Conservation (phyloP, 2,888 invertebrate genomes). For the Conops quadrifasciatus region DNA sequence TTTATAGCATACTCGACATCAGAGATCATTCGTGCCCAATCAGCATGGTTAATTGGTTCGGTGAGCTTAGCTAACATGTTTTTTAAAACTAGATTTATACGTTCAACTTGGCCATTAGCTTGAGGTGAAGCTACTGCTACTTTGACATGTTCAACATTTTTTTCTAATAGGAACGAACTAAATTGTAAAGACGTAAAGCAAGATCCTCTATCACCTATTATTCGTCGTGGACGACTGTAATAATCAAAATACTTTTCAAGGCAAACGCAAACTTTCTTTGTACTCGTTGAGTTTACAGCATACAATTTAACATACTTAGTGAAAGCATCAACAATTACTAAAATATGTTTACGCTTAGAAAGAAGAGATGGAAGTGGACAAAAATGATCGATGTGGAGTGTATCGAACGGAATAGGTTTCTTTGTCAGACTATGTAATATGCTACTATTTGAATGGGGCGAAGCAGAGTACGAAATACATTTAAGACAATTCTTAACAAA, state of each 20-base stretch:
- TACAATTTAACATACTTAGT: neutral
- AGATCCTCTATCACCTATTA: neutral
- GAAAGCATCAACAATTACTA: neutral
- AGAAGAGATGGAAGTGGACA: neutral
- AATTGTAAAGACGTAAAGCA: too few species aligned
- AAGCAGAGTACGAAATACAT: constrained; percentile 12
- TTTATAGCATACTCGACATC: neutral
- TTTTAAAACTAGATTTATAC: neutral
- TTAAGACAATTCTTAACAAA: constrained; percentile 26
- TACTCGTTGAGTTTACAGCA: neutral
- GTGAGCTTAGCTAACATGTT: too few species aligned
- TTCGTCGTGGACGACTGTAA: neutral
- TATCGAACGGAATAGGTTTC: constrained; percentile 13
- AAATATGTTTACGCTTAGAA: constrained; percentile 7
- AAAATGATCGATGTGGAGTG: constrained; percentile 10
- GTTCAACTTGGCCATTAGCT: neutral
- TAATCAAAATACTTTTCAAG: neutral
- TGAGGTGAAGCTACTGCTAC: neutral
- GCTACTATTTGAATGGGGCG: neutral
- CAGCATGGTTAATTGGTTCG: too few species aligned
- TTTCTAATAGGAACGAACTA: neutral
- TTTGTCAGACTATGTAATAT: neutral
- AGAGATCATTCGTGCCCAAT: too few species aligned
- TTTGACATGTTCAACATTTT: neutral
- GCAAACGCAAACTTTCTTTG: neutral